Evolutionary conservation across 2,888 invertebrate species (phyloP), one percentile per base, ranked within the genome.

Genomic region (Cryptocephalus moraei): DNA sequence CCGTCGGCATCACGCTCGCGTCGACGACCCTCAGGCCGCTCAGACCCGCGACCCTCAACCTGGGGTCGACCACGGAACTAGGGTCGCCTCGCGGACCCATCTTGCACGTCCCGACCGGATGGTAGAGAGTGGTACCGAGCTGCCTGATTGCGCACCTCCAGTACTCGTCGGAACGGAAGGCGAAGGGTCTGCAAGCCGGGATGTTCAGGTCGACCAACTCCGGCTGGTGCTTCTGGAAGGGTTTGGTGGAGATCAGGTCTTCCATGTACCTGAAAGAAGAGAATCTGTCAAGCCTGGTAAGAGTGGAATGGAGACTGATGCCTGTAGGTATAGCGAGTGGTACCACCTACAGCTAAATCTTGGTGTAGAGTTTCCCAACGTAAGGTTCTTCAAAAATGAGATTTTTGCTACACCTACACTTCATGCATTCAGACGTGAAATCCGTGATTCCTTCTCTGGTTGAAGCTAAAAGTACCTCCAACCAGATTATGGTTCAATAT

Each of bases 1-100:
- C 83, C 1, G 69, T 76, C 0, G 89, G 90, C 86, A 91, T 89
- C n/a, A 91, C 75, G 56, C 87, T 87, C 0, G 82, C 86, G 64
- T 91, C 91, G 4, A 86, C 76, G 0, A 91, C 83, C 14, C 90
- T 74, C 8, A 91, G 71, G 1, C 76, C 73, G 3, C 70, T 66
- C 0, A 89, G 68, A 0, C 87, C 88, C 49, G 82, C 75, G 0
- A 87, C 83, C 62, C 70, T 73, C 10, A 89, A 63, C 46, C 81
- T 74, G 0, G 80, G 69, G 67, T 86, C 82, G 0, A 90, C 87
- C 0, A 89, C 88, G 1, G 81, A 77, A n/a, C 67, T 63, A 1
- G 69, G 69, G 57, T 79, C 78, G 32, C 70, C 64, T 0, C 61
- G 55, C 0, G 82, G 80, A 0, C 85, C 86, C 87, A 89, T 88